Percentiles rank a stretch among this genome's conserved stretches.
Conservation (phyloP, 2,888 invertebrate genomes). For the Campoletis raptor region DNA sequence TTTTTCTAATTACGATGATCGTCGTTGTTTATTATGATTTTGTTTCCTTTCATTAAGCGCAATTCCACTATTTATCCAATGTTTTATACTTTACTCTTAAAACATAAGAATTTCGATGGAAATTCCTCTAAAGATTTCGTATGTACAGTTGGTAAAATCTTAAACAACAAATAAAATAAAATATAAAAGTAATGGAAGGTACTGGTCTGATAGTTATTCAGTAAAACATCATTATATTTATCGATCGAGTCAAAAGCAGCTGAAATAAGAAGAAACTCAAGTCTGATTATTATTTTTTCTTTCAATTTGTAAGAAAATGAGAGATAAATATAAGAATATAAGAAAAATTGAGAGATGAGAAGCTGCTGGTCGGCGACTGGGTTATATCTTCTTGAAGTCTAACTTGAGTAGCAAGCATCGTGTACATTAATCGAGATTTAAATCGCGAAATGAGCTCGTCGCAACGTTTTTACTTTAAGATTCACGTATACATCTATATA, state of each 20-base stretch:
- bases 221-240: neutral
- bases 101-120: too few species aligned
- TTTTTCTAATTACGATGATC: neutral
- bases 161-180: neutral
- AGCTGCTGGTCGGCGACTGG: constrained; percentile 42
- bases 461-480: constrained; percentile 29
- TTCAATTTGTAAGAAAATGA: constrained; percentile 31
- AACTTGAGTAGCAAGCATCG: constrained; percentile 48
- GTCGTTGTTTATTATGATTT: too few species aligned
- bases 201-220: too few species aligned
- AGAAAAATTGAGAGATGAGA: constrained; percentile 52
- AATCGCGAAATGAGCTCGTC: constrained; percentile 77
- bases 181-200: neutral
- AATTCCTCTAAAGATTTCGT: too few species aligned
- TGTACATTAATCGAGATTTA: constrained; percentile 76
- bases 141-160: too few species aligned
- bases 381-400: neutral
- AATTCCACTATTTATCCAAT: too few species aligned
- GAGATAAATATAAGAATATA: constrained; percentile 54
- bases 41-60: too few species aligned
- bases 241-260: neutral
- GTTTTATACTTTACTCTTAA: too few species aligned
- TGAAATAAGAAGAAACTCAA: neutral
- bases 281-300: neutral
- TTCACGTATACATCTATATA: constrained; percentile 16